Evolutionary conservation across 2,113 vertebrate genomes (phyloP).

Genomic region (Corydoras maculifer): DNA sequence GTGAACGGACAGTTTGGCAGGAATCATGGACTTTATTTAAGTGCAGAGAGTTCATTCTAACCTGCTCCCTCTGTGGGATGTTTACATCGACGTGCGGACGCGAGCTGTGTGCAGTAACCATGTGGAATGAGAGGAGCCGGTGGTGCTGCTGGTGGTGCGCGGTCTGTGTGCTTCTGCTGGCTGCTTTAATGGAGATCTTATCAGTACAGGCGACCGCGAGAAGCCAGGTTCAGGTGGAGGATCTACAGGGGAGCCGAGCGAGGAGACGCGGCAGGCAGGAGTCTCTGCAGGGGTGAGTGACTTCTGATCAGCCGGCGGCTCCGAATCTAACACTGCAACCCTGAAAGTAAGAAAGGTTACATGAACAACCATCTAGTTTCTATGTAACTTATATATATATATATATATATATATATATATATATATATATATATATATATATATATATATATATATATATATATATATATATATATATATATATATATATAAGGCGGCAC

Average conservation of each 20-base stretch:
- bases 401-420: no score
- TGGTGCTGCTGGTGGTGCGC: conserved; percentile 46
- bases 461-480: no score
- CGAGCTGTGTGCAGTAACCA: conserved; percentile 22
- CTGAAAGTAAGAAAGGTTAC: neutral
- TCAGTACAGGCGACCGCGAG: conserved; percentile 41
- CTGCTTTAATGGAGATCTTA: conserved; percentile 33
- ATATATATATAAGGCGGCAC: no score
- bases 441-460: no score
- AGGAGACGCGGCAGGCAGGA: conserved; percentile 71
- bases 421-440: no score
- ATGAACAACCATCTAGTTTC: neutral
- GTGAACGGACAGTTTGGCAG: neutral
- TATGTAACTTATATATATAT: no score
- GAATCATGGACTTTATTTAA: neutral
- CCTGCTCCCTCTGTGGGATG: neutral
- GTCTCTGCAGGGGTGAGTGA: conserved; percentile 65
- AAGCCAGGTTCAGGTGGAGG: conserved; percentile 23
- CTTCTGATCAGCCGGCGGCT: neutral
- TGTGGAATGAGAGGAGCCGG: conserved; percentile 52
- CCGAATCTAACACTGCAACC: neutral
- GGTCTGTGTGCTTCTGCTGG: conserved; percentile 55
- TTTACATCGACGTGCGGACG: neutral
- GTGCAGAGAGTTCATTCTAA: neutral
- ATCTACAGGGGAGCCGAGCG: conserved; percentile 48